Conservation (phyloP, 2,113 vertebrate genomes). For the Cygnus atratus region DNA sequence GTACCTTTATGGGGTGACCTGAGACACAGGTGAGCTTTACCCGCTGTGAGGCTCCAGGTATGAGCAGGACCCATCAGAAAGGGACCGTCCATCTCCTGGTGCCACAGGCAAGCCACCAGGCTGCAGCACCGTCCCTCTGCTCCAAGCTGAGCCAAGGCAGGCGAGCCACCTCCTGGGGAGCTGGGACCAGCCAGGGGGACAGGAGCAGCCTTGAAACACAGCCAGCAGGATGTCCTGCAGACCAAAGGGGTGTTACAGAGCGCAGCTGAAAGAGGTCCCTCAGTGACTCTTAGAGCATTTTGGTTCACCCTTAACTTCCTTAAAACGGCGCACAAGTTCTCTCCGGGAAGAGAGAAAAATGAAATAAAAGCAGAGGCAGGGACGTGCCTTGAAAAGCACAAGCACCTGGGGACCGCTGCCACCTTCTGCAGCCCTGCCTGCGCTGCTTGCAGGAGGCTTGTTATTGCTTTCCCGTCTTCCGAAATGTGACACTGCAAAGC, state of each 20-base stretch:
- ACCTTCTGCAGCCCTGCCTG: not conserved
- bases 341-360: not conserved
- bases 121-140: not conserved
- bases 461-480: not conserved
- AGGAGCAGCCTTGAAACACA: conserved; percentile 3
- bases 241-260: not conserved
- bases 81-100: not conserved
- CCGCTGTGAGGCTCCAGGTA: not conserved
- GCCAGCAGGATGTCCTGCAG: not conserved
- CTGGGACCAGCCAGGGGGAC: not conserved
- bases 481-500: not conserved
- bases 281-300: conserved; percentile 2
- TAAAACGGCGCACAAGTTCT: not conserved
- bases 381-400: not conserved
- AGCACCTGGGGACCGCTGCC: not conserved
- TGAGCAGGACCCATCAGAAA: not conserved
- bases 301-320: not conserved
- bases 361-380: not conserved
- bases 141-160: not conserved
- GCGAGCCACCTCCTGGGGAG: not conserved
- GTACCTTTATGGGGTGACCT: fast-evolving
- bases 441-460: not conserved
- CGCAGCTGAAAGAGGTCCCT: not conserved
- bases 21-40: fast-evolving
- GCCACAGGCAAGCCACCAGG: not conserved